A percentile compares a stretch with the other conserved stretches of the same genome.
These are phyloP conservation scores for Tetragonula clypearis DNA, from an alignment of 1,140 invertebrate genomes.

Conservation along the genomic window DNA sequence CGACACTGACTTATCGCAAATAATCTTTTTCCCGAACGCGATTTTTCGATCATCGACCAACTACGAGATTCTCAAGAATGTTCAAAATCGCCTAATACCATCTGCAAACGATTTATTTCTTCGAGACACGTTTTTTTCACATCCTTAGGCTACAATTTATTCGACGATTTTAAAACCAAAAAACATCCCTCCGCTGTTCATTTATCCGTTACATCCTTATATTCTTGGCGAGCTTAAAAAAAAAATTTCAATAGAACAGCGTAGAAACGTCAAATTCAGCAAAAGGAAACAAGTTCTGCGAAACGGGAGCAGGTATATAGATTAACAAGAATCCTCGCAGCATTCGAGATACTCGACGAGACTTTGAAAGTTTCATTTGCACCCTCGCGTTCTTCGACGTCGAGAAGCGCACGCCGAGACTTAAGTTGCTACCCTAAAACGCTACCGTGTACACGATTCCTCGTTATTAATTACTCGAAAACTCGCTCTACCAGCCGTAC, in stretches of 20 bases:
- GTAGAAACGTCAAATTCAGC: background rate
- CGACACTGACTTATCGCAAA: conserved; percentile 4
- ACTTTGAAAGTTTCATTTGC: conserved; percentile 35
- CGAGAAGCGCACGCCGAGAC: background rate
- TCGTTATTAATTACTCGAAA: conserved; percentile 47
- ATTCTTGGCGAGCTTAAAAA: background rate
- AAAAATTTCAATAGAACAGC: background rate
- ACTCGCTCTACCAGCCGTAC: background rate
- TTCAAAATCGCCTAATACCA: background rate
- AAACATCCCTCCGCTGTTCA: background rate
- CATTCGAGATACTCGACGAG: conserved; percentile 34
- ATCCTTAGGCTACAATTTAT: background rate
- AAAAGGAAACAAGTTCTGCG: background rate
- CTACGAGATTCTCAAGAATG: conserved; percentile 18
- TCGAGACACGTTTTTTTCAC: background rate
- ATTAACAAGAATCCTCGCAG: conserved; percentile 32
- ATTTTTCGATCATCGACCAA: conserved; percentile 25
- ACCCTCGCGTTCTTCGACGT: conserved; percentile 35
- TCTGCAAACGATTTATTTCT: background rate
- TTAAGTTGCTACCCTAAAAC: conserved; percentile 23
- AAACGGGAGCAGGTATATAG: background rate
- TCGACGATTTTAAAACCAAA: background rate
- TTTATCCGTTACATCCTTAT: background rate
- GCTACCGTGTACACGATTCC: conserved; percentile 34
- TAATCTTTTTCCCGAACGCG: background rate